Conservation (phyloP, 2,113 vertebrate species). For the Xenopus borealis region DNA sequence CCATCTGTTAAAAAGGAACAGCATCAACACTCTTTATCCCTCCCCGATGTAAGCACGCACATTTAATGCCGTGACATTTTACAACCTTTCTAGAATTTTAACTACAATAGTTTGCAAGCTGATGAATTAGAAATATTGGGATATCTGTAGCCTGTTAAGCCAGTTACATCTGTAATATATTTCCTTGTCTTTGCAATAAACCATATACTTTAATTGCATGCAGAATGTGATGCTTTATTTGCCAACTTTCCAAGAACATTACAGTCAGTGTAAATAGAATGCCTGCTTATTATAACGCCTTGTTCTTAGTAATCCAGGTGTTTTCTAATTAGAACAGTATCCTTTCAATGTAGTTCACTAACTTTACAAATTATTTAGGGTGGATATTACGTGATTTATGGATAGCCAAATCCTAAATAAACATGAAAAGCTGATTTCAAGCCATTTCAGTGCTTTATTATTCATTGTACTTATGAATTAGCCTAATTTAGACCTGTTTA, state of each 20-base stretch:
- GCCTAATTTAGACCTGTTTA: not conserved
- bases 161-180: not conserved
- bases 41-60: not conserved
- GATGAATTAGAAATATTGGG: slow-evolving; percentile 1
- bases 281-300: not conserved
- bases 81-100: not conserved
- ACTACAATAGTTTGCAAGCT: not conserved
- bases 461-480: not conserved
- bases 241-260: slow-evolving; percentile 1
- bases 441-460: not conserved
- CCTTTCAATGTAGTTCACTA: not conserved
- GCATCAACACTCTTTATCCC: not conserved
- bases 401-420: not conserved
- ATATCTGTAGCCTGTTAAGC: not conserved
- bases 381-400: not conserved
- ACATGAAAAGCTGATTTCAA: not conserved
- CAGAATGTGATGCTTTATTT: not conserved
- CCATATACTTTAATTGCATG: not conserved
- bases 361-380: not conserved
- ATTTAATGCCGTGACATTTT: not conserved
- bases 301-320: not conserved
- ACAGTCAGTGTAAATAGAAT: not conserved
- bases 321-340: not conserved
- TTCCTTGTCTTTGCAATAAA: slow-evolving; percentile 5
- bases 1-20: not conserved